Base-by-base conservation (phyloP, 2,113 vertebrate species). In the Brachyistius frenatus region DNA sequence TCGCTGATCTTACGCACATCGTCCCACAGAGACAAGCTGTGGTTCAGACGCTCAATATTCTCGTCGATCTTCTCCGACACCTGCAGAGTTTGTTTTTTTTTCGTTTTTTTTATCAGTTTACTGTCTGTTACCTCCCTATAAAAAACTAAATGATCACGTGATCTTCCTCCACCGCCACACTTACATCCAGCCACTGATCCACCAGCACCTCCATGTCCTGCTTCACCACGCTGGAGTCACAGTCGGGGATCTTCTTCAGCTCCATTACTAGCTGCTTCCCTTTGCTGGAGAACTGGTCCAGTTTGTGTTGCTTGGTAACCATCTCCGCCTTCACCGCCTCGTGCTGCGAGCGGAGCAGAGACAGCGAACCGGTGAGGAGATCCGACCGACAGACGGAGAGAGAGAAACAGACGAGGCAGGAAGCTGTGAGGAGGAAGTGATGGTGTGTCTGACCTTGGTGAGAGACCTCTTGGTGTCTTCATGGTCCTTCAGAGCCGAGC, bases 181-280 rank as follows among this genome's bases (percentile, higher is more conserved):
- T 96, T 94, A 99, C 98, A 90, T 99, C 98, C 37, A 99, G 93
- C 98, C 98, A 99, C 76, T 95, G 96, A 93, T 99, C 98, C 87
- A 99, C 93, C 0, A 84, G 89, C 65, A 81, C 90, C 64, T 99
- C 96, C 94, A 96, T 94, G 36, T 99, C 97, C 58, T 91, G 93
- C 89, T 96, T 98, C 65, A 98, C 73, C 0, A 75, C 63, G 44
- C 89, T 54, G 50, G 90, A 82, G 46, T 99, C 94, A 3, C 96
- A 95, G 23, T 96, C 95, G 0, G 93, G 95, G 7, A 98, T 94
- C 86, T 94, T 97, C 85, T 96, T 98, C 88, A 99, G 76, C 70
- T 99, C 97, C 32, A 89, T 90, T 66, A 97, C 64, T 73, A 99
- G 92, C 49, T 96, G 96, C 82, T 96, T 98, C 57, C 96, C 97